Percentiles rank a stretch among this genome's conserved stretches.
Evolutionary conservation across 2,113 vertebrate genomes (phyloP).

Genomic region (Centrocercus urophasianus): DNA sequence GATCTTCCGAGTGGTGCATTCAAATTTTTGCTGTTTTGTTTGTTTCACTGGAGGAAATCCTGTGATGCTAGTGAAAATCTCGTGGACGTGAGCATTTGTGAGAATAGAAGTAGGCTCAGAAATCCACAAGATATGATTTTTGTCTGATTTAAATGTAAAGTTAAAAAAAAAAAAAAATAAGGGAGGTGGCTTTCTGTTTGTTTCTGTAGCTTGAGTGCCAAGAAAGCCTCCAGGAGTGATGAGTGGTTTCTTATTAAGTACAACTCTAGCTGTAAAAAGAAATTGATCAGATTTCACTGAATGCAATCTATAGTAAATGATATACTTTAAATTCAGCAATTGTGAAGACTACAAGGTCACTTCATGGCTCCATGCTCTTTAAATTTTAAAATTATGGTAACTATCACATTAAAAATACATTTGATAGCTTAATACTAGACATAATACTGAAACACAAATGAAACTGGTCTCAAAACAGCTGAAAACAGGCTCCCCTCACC

Average conservation of each 20-base stretch:
- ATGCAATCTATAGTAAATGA: background rate
- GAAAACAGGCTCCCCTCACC: background rate
- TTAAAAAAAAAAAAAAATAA: background rate
- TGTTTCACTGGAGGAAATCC: background rate
- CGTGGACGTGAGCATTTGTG: background rate
- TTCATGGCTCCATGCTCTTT: background rate
- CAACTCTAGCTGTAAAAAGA: background rate
- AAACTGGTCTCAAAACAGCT: background rate
- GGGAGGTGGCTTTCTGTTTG: background rate
- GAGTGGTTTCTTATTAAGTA: background rate
- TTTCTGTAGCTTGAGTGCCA: background rate
- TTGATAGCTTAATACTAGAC: conserved; percentile 21
- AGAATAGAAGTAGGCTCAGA: background rate
- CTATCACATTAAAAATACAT: conserved; percentile 25
- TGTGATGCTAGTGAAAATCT: background rate
- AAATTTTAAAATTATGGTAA: background rate
- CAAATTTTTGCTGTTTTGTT: background rate
- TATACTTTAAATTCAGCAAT: background rate
- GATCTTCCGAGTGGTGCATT: background rate
- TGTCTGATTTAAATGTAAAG: background rate
- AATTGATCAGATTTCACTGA: background rate
- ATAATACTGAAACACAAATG: background rate
- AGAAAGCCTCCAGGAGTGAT: background rate
- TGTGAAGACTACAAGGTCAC: background rate
- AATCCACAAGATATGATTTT: background rate